Evolutionary conservation across 2,113 vertebrate species (phyloP).

Genomic region (Orthonyx spaldingii): DNA sequence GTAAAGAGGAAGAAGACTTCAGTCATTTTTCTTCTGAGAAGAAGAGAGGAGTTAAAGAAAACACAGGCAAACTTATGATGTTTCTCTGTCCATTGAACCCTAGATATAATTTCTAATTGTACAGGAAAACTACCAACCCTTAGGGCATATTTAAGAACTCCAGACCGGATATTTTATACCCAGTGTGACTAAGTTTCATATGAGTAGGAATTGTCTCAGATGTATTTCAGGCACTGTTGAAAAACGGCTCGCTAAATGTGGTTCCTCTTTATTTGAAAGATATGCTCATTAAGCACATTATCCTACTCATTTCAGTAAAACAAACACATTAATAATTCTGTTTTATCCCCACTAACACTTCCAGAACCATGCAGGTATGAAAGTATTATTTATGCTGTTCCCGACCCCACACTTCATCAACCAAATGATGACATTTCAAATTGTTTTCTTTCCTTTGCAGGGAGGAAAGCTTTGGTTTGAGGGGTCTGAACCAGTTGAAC

Average conservation of each 20-base stretch:
- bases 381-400: background rate
- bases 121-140: background rate
- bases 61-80: background rate
- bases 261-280: background rate
- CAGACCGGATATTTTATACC: background rate
- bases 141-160: background rate
- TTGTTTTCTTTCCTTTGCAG: background rate
- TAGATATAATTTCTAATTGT: background rate
- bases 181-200: background rate
- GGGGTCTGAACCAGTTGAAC: background rate
- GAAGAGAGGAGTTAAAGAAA: background rate
- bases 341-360: background rate
- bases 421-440: background rate
- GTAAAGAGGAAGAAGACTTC: background rate
- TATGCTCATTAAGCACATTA: background rate
- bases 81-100: background rate
- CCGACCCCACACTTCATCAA: background rate
- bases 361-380: background rate
- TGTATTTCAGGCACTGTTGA: background rate
- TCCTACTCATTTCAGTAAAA: background rate
- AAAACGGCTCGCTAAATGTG: background rate
- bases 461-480: background rate
- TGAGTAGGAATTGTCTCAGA: background rate
- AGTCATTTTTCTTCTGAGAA: background rate
- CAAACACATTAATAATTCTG: background rate